Percentiles rank a stretch among this genome's conserved stretches.
phyloP scores from a whole-genome alignment of 2,888 invertebrate species.

The Dynastes maya region DNA sequence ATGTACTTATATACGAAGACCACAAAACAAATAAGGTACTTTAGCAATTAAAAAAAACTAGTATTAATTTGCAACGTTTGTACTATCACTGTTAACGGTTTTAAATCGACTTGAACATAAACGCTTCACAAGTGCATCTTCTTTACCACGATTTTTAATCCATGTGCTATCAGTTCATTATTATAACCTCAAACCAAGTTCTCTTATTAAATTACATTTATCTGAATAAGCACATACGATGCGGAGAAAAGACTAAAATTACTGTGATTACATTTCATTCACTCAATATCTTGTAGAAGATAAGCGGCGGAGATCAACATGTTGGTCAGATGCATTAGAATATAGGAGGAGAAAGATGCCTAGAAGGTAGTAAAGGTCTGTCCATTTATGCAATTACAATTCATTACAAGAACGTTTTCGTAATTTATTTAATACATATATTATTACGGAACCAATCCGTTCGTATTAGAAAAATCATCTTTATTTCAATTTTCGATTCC shows the following conservation, averaged over 20 bases:
- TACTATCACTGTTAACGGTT: too few relatives aligned
- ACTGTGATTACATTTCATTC: slow-evolving; percentile 29
- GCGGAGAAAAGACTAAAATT: background rate
- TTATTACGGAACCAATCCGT: background rate
- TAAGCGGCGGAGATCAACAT: background rate
- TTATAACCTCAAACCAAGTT: background rate
- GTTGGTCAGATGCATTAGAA: background rate
- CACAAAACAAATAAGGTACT: too few relatives aligned
- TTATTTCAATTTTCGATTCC: slow-evolving; percentile 27
- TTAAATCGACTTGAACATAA: too few relatives aligned
- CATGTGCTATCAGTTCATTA: background rate
- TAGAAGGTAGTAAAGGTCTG: background rate
- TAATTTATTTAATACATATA: slow-evolving; percentile 18
- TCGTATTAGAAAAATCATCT: background rate
- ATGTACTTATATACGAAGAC: too few relatives aligned
- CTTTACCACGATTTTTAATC: too few relatives aligned
- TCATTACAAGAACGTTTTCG: slow-evolving; percentile 17
- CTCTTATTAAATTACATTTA: slow-evolving; percentile 24
- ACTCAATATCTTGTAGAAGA: background rate
- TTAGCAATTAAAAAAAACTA: too few relatives aligned
- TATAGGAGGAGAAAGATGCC: background rate
- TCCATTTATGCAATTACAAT: slow-evolving; percentile 31
- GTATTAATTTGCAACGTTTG: too few relatives aligned
- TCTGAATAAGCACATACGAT: background rate
- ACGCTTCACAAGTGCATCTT: too few relatives aligned